Base-by-base conservation (phyloP, 2,888 invertebrate species). In the Drosophila demipolita region DNA sequence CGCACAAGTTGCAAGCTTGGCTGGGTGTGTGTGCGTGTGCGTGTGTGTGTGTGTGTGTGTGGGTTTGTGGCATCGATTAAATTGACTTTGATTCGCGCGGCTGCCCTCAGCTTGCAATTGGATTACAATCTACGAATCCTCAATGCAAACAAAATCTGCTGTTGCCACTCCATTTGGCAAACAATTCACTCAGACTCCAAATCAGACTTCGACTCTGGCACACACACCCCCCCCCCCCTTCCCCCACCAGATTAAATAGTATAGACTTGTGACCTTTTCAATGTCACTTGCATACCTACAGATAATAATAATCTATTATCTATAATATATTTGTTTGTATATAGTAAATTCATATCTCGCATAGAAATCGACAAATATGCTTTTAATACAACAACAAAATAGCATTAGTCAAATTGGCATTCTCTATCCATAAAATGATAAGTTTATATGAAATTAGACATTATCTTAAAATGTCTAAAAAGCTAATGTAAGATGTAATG, bases 31-130 rank as follows among this genome's bases (percentile, higher is more conserved):
- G 67, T n/a, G 48, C 68, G 52, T 53, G 49, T 53, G 49, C 5
- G 26, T 23, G 26, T 54, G 17, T 23, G 15, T 65, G 67, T 53
- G 49, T 26, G 26, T 23, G 26, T 54, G 17, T 23, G 15, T 65
- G 67, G 38, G 67, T n/a, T 40, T 71, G 52, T 53, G 49, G 62
- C 58, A 53, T 45, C 38, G 55, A 40, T 38, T 35, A 55, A 55
- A 59, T 62, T 50, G 61, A 75, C 74, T 74, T 74, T 66, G 53
- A 69, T 55, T 65, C 66, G 60, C 42, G 38, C 42, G 50, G 54
- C 40, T 67, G 68, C 75, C 65, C 62, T 59, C 65, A 60, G 58
- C 73, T 29, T 68, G 58, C 73, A 76, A 77, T 77, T 76, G 73
- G 66, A 77, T 77, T 76, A 77, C 77, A 66, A 29, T 50, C 58